These are phyloP conservation scores for Yponomeuta evonymella DNA, from an alignment of 2,888 invertebrate species.

Conservation along the genomic window DNA sequence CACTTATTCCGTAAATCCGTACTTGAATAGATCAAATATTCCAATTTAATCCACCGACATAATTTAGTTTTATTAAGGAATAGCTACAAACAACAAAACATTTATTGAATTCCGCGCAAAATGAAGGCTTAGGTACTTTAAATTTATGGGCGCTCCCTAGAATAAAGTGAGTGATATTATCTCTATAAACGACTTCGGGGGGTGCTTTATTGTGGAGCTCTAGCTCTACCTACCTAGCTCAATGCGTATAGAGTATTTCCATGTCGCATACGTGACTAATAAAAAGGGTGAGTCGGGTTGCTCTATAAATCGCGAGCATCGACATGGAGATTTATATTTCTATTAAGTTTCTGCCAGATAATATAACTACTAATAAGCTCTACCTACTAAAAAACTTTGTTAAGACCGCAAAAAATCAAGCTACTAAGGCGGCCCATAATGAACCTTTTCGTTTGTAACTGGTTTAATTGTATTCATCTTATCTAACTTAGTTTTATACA, in stretches of 20 bases:
- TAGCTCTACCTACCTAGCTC: constrained; percentile 26
- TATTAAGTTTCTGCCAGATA: constrained; percentile 44
- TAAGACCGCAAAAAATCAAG: too few species aligned
- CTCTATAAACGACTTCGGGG: not conserved
- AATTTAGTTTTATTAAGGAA: too few species aligned
- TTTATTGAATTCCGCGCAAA: not conserved
- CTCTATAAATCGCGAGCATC: constrained; percentile 54
- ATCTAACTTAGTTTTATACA: too few species aligned
- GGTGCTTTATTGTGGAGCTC: not conserved
- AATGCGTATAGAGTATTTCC: constrained; percentile 39
- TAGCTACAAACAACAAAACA: not conserved
- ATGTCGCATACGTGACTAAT: constrained; percentile 62
- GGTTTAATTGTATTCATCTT: too few species aligned
- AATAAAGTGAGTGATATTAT: constrained; percentile 2
- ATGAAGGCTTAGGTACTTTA: not conserved
- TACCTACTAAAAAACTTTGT: not conserved
- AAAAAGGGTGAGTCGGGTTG: constrained; percentile 53
- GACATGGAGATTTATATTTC: constrained; percentile 61
- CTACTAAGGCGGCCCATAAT: too few species aligned
- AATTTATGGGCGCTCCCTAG: not conserved
- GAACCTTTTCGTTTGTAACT: too few species aligned
- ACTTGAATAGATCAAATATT: too few species aligned
- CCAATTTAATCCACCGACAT: too few species aligned
- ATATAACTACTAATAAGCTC: not conserved
- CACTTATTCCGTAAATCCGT: too few species aligned